phyloP scores from a whole-genome alignment of 2,113 vertebrate species.

The Sphyrna mokarran region DNA sequence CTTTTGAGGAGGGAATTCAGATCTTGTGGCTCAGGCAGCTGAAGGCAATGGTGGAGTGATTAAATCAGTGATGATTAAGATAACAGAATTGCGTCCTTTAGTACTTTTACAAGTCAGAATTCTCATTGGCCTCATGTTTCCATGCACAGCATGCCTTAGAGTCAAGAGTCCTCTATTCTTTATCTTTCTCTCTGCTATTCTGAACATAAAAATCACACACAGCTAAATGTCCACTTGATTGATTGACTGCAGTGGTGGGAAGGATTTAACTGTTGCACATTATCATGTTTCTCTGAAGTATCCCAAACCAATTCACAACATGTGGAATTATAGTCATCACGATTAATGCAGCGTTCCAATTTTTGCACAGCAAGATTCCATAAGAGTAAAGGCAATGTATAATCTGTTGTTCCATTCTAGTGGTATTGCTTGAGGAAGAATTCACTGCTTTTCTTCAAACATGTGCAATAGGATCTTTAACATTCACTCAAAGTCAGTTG shows the following conservation, averaged over 20 bases:
- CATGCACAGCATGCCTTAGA: not conserved
- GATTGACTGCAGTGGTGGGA: not conserved
- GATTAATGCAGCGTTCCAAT: not conserved
- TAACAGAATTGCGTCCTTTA: not conserved
- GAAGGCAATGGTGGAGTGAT: not conserved
- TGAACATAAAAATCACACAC: not conserved
- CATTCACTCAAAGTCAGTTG: not conserved
- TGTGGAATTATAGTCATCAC: not conserved
- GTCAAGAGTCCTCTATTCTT: not conserved
- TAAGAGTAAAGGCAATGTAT: not conserved
- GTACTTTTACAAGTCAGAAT: not conserved
- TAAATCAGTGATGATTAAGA: not conserved
- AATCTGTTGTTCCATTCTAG: not conserved
- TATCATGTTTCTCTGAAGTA: not conserved
- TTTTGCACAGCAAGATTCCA: not conserved
- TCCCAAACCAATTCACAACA: not conserved
- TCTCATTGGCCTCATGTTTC: not conserved
- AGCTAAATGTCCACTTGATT: not conserved
- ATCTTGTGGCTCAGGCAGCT: not conserved
- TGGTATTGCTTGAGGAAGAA: not conserved
- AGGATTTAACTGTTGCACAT: not conserved
- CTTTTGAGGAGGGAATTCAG: not conserved
- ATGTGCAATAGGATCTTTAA: not conserved
- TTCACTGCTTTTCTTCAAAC: not conserved
- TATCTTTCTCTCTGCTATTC: not conserved